phyloP scores from a whole-genome alignment of 1,140 invertebrate genomes.

The Papilio aristodemus region DNA sequence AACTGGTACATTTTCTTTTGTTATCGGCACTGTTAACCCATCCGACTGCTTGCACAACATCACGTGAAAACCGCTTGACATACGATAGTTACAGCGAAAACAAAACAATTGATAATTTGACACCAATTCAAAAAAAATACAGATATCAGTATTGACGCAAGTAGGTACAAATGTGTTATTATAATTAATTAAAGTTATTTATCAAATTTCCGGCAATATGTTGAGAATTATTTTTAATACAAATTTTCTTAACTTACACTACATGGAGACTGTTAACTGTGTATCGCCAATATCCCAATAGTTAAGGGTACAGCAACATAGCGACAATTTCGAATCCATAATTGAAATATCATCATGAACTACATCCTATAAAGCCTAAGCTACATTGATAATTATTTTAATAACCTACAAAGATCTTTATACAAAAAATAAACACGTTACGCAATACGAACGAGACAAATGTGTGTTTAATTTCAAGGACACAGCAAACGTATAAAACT shows the following conservation, averaged over 20 bases:
- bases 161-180: background rate
- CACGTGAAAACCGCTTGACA: constrained; percentile 22
- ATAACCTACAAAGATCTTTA: too few relatives aligned
- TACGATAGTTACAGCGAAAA: constrained; percentile 18
- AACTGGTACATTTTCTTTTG: constrained; percentile 29
- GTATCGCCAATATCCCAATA: too few relatives aligned
- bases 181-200: background rate
- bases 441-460: background rate
- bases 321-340: too few relatives aligned
- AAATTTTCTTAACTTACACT: background rate
- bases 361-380: too few relatives aligned
- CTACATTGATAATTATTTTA: too few relatives aligned
- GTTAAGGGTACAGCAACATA: too few relatives aligned
- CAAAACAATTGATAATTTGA: constrained; percentile 1
- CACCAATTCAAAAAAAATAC: constrained; percentile 17
- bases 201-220: background rate
- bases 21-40: constrained; percentile 14
- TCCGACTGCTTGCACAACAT: constrained; percentile 26
- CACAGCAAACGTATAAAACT: background rate
- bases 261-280: background rate
- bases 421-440: too few relatives aligned
- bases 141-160: constrained; percentile 18
- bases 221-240: background rate
- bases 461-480: constrained; percentile 8
- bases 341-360: too few relatives aligned